Conservation (phyloP, 2,113 vertebrate species). For the Oryzias woworae region DNA sequence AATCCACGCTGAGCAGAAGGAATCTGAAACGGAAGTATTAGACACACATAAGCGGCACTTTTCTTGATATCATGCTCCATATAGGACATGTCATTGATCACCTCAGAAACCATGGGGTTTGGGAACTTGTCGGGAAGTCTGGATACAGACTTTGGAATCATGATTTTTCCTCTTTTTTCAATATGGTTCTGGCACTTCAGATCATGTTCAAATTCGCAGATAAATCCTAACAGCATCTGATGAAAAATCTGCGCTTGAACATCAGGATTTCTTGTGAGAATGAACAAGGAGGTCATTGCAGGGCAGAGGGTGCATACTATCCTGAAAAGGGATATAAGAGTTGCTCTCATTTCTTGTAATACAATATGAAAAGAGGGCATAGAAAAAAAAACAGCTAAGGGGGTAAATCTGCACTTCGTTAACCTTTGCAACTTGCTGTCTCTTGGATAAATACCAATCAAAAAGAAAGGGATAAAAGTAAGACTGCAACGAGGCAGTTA, state of each 20-base stretch:
- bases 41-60: neutral
- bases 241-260: too few relatives aligned
- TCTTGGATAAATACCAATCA: slow-evolving; percentile 45
- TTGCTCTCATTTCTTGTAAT: slow-evolving; percentile 60
- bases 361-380: slow-evolving; percentile 52
- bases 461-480: slow-evolving; percentile 19
- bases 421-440: slow-evolving; percentile 27
- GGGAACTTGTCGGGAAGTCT: too few relatives aligned
- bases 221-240: too few relatives aligned
- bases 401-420: slow-evolving; percentile 25
- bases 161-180: too few relatives aligned
- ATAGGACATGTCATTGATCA: too few relatives aligned
- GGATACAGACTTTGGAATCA: too few relatives aligned
- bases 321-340: slow-evolving; percentile 67
- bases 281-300: neutral
- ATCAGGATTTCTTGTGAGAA: too few relatives aligned
- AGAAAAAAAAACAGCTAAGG: slow-evolving; percentile 22
- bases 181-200: too few relatives aligned
- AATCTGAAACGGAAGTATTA: slow-evolving; percentile 12
- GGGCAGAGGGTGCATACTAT: slow-evolving; percentile 36
- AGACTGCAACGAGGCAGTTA: slow-evolving; percentile 64
- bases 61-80: neutral
- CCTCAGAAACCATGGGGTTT: too few relatives aligned
- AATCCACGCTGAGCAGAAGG: neutral
- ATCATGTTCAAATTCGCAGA: too few relatives aligned